These are phyloP conservation scores for Drosophila mimica DNA, from an alignment of 2,888 invertebrate species.

Conservation along the genomic window DNA sequence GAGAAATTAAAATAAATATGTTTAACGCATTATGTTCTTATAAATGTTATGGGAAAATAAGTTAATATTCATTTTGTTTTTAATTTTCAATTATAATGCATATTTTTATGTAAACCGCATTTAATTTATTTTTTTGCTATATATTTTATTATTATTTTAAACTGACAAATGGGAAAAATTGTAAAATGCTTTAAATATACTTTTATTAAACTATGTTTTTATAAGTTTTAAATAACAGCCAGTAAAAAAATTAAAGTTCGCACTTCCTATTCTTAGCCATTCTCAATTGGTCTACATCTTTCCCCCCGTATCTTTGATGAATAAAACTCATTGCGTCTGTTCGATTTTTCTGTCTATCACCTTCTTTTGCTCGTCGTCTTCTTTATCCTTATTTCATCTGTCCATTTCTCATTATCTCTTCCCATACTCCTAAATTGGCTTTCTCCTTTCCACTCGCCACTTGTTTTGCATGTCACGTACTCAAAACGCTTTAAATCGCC, in stretches of 20 bases:
- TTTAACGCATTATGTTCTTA: background rate
- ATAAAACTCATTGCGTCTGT: background rate
- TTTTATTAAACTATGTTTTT: no score
- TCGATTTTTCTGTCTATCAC: no score
- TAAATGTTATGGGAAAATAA: background rate
- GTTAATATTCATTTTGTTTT: background rate
- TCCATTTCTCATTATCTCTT: background rate
- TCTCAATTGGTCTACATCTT: background rate
- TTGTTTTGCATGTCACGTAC: conserved; percentile 32
- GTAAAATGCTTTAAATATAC: no score
- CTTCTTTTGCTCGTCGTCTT: background rate
- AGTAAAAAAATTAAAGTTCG: background rate
- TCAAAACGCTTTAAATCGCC: conserved; percentile 38
- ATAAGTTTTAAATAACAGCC: background rate
- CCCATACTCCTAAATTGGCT: background rate
- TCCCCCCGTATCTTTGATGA: background rate
- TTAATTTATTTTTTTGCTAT: background rate
- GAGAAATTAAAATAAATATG: background rate
- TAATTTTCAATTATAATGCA: background rate
- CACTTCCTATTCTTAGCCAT: background rate
- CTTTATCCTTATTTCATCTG: background rate
- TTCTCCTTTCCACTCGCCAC: background rate
- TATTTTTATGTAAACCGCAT: background rate
- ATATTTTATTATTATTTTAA: background rate
- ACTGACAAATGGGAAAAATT: background rate